These are phyloP conservation scores for Holacanthus passer DNA, from an alignment of 2,113 vertebrate genomes.

Conservation along the genomic window DNA sequence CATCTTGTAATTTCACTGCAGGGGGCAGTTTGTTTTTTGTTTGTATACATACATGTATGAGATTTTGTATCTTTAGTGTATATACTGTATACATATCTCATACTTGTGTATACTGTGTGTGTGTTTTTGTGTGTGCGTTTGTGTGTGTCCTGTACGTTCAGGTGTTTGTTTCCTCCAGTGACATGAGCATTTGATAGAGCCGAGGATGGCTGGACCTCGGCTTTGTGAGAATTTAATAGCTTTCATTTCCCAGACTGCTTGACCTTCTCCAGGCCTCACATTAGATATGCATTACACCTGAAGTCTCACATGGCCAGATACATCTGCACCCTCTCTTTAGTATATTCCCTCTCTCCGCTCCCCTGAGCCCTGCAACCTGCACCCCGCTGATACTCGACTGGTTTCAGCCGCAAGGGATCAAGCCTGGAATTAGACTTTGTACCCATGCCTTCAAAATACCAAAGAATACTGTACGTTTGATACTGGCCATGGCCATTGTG, in stretches of 20 bases:
- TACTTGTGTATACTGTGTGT: neutral
- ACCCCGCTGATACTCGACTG: constrained; percentile 21
- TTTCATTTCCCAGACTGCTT: constrained; percentile 72
- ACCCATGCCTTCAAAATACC: neutral
- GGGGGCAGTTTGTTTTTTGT: neutral
- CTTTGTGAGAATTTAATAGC: constrained; percentile 74
- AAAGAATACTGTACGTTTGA: neutral
- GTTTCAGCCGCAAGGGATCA: constrained; percentile 19
- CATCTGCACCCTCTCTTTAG: constrained; percentile 51
- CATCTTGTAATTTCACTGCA: neutral
- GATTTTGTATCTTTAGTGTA: neutral
- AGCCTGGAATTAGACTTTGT: constrained; percentile 8
- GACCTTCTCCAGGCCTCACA: constrained; percentile 73
- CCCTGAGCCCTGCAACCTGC: constrained; percentile 31
- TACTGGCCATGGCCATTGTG: neutral
- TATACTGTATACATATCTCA: neutral
- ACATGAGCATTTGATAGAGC: constrained; percentile 52
- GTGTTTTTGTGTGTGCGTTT: neutral
- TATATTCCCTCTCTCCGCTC: constrained; percentile 29
- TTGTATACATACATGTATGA: neutral
- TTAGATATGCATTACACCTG: constrained; percentile 80
- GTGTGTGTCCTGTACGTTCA: neutral
- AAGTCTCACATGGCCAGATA: constrained; percentile 64
- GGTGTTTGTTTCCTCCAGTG: constrained; percentile 12
- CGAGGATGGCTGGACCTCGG: constrained; percentile 30